Evolutionary conservation across 2,888 invertebrate species (phyloP).

Genomic region (Molanna angustata): DNA sequence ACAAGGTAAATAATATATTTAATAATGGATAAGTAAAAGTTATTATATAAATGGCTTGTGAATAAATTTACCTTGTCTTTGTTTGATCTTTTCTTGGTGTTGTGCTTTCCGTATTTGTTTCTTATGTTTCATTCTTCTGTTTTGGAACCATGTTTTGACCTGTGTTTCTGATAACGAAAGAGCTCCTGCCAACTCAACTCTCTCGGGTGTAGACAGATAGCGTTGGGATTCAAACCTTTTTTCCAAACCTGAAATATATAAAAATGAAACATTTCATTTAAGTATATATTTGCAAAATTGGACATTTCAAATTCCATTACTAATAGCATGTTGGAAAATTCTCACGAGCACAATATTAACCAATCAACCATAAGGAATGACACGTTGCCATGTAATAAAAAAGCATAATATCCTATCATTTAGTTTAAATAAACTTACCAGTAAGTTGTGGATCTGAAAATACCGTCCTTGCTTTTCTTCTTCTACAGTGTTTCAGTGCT

Average conservation of each 20-base stretch:
- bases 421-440: too few relatives aligned
- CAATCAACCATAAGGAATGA: too few relatives aligned
- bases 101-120: constrained; percentile 77
- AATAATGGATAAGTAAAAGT: too few relatives aligned
- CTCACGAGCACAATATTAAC: too few relatives aligned
- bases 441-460: constrained; percentile 79
- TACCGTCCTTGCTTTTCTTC: constrained; percentile 94
- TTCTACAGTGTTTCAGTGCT: constrained; percentile 88
- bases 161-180: constrained; percentile 93
- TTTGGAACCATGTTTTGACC: constrained; percentile 98
- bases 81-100: constrained; percentile 48
- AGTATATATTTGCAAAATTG: too few relatives aligned
- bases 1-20: too few relatives aligned
- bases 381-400: too few relatives aligned
- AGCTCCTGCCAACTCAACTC: constrained; percentile 91
- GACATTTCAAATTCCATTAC: too few relatives aligned
- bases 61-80: constrained; percentile 17
- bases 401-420: too few relatives aligned
- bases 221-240: constrained; percentile 93
- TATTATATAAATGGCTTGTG: too few relatives aligned
- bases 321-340: too few relatives aligned
- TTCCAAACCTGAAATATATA: constrained; percentile 81
- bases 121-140: constrained; percentile 95
- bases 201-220: constrained; percentile 93
- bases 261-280: too few relatives aligned